Conservation (phyloP, 2,888 invertebrate species). For the Polydrusus cervinus region DNA sequence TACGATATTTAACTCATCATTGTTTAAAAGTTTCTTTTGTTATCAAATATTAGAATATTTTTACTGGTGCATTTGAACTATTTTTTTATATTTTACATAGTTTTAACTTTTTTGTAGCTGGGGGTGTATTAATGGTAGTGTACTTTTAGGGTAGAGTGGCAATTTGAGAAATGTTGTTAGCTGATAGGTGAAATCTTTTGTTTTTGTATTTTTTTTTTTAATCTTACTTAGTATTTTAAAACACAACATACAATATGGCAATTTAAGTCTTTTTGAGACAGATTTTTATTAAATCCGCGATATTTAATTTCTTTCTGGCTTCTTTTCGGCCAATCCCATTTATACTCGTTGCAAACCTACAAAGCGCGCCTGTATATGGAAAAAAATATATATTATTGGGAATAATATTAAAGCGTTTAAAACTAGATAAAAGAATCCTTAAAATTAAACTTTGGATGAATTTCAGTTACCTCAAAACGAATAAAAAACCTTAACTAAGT, state of each 20-base stretch:
- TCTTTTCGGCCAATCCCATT: not conserved
- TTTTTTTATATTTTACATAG: not conserved
- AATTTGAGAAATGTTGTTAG: too few relatives aligned
- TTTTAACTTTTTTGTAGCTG: too few relatives aligned
- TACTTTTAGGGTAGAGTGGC: too few relatives aligned
- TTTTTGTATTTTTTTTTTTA: too few relatives aligned
- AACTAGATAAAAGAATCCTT: conserved; percentile 47
- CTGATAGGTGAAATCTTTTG: too few relatives aligned
- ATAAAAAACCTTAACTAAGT: conserved; percentile 54
- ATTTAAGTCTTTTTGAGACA: too few relatives aligned
- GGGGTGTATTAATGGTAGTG: too few relatives aligned
- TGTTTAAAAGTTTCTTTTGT: too few relatives aligned
- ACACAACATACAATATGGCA: too few relatives aligned
- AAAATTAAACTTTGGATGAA: conserved; percentile 59
- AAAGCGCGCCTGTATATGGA: conserved; percentile 15
- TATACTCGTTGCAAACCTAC: not conserved
- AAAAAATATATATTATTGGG: conserved; percentile 32
- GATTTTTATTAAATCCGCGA: not conserved
- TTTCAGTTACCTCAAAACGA: conserved; percentile 57
- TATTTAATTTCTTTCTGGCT: not conserved
- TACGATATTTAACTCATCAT: too few relatives aligned
- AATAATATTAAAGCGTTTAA: conserved; percentile 34
- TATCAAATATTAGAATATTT: too few relatives aligned
- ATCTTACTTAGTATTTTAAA: too few relatives aligned
- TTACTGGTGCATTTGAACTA: conserved; percentile 8